A percentile compares a stretch with the other conserved stretches of the same genome.
Evolutionary conservation across 2,797 vertebrate genomes (phyloP).

Genomic region (Scarus forsteni): DNA sequence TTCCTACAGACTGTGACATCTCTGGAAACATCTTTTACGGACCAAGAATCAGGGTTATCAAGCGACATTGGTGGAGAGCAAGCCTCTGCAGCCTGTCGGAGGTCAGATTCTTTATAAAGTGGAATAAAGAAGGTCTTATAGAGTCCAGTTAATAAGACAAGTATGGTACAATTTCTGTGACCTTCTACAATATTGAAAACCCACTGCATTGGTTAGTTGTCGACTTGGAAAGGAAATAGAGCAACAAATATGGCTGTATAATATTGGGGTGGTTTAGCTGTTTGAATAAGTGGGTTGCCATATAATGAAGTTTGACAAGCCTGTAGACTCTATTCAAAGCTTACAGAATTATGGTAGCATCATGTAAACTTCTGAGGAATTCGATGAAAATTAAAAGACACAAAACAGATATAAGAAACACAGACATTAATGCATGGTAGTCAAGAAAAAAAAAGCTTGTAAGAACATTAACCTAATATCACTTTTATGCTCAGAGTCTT

Average conservation of each 20-base stretch:
- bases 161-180: slow-evolving; percentile 20
- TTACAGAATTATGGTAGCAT: slow-evolving; percentile 7
- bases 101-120: slow-evolving; percentile 40
- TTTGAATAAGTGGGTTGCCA: slow-evolving; percentile 23
- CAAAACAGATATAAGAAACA: slow-evolving; percentile 13
- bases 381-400: neutral
- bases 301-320: neutral
- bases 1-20: slow-evolving; percentile 31
- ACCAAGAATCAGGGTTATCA: slow-evolving; percentile 18
- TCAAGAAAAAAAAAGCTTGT: slow-evolving; percentile 27
- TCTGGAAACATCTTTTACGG: slow-evolving; percentile 28
- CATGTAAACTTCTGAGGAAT: neutral
- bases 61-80: slow-evolving; percentile 21
- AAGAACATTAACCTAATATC: slow-evolving; percentile 31
- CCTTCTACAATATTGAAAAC: slow-evolving; percentile 4
- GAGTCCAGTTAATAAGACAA: slow-evolving; percentile 43
- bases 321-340: slow-evolving; percentile 5
- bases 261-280: neutral
- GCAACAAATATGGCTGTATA: slow-evolving; percentile 6
- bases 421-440: slow-evolving; percentile 16
- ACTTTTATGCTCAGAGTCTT: slow-evolving; percentile 29
- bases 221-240: slow-evolving; percentile 31
- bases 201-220: slow-evolving; percentile 25
- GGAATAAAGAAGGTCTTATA: slow-evolving; percentile 45
- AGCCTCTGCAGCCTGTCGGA: slow-evolving; percentile 35